Evolutionary conservation across 2,888 invertebrate species (phyloP).

Genomic region (Chrysina gloriosa): DNA sequence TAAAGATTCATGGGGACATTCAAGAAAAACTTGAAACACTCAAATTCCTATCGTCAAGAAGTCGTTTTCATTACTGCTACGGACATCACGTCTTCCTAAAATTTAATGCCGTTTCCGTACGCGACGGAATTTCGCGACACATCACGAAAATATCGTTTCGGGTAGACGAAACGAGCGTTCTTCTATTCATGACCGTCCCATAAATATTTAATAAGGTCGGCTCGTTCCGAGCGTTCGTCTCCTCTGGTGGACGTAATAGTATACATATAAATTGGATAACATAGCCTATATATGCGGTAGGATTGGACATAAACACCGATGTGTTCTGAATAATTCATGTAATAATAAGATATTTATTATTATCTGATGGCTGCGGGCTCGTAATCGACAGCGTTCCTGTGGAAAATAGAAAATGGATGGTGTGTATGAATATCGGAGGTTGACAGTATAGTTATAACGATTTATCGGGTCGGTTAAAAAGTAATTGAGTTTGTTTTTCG

Average conservation of each 20-base stretch:
- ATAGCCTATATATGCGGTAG: neutral
- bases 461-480: too few species aligned
- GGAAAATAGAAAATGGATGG: neutral
- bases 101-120: too few species aligned
- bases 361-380: neutral
- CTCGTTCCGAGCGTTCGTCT: neutral
- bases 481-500: too few species aligned
- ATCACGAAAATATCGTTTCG: neutral
- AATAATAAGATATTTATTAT: slow-evolving; percentile 33
- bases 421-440: too few species aligned
- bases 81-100: too few species aligned
- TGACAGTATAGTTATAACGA: too few species aligned
- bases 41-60: too few species aligned
- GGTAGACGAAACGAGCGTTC: neutral
- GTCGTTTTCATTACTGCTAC: too few species aligned
- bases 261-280: slow-evolving; percentile 15
- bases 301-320: slow-evolving; percentile 23
- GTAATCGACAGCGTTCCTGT: neutral
- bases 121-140: neutral
- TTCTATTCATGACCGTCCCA: neutral
- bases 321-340: slow-evolving; percentile 30
- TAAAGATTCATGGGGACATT: too few species aligned
- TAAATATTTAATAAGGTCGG: slow-evolving; percentile 19
- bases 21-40: too few species aligned
- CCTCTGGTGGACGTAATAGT: neutral